Conservation (phyloP, 2,888 invertebrate genomes). For the Cerastis rubricosa region DNA sequence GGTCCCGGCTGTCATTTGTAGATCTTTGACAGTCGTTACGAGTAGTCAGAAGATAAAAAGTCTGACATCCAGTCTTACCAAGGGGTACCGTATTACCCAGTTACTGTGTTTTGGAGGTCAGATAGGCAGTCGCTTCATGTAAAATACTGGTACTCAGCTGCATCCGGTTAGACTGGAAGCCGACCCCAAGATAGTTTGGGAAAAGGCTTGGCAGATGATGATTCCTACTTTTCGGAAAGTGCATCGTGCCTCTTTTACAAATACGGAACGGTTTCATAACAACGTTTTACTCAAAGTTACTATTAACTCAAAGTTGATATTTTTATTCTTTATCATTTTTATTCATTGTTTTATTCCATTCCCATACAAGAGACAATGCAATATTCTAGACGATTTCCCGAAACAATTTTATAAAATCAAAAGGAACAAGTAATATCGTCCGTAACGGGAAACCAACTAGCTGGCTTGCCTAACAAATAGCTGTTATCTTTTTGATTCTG, state of each 20-base stretch:
- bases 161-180: no score
- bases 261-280: background rate
- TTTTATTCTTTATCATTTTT: background rate
- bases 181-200: no score
- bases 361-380: background rate
- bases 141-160: no score
- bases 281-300: background rate
- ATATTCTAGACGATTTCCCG: background rate
- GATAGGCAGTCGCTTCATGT: no score
- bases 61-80: no score
- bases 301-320: background rate
- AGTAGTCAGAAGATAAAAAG: no score
- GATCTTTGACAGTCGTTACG: no score
- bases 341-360: background rate
- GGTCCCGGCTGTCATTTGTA: no score
- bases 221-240: no score
- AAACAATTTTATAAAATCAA: slow-evolving; percentile 20
- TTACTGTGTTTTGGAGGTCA: no score
- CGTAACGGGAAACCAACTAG: slow-evolving; percentile 9
- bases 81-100: no score
- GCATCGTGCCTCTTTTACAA: background rate
- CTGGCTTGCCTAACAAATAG: background rate
- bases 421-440: background rate
- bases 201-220: no score
- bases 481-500: slow-evolving; percentile 45